Base-by-base conservation (phyloP, 2,888 invertebrate species). In the Acleris sparsana region DNA sequence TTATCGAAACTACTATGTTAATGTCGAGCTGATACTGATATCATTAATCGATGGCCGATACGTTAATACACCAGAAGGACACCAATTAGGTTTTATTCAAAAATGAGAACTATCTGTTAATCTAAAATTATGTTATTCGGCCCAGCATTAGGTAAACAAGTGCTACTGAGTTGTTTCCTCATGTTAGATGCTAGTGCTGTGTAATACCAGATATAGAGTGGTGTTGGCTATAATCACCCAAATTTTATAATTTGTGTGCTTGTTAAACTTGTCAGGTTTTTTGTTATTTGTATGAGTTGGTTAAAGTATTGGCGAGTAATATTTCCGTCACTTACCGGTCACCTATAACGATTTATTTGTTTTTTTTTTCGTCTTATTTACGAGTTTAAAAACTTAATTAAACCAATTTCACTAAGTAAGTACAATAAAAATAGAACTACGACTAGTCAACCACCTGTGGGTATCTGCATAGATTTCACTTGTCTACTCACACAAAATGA, bases 1-100 rank as follows among this genome's bases (percentile, higher is more conserved):
- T 88, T 87, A 88, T 85, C 84, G 81, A 87, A 75, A 78, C 88
- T 90, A 90, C 86, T 75, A 75, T 87, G 90, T 91, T 92, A 91
- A 92, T 88, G 85, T 85, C 74, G 85, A 85, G 84, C 83, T 85
- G 81, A 85, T 84, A 84, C 79, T 83, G 76, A 74, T 76, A 72
- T 70, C 73, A 82, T 81, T 86, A 82, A 77, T 80, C 67, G 72
- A 80, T 82, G 86, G 84, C 86, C 86, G 87, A 82, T 79, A 75
- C 81, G 85, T 88, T 89, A 88, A 85, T 86, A 84, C 83, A 88
- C 89, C 89, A 86, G 75, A 79, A 84, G 80, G 74, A 87, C 87
- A 88, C 89, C 89, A 87, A 84, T 83, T 75, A 83, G 78, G 72
- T 79, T 85, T 79, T 75, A 75, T 75, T 76, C 76, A 70, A 71